Evolutionary conservation across 2,797 vertebrate genomes (phyloP), one percentile per base, ranked within the genome.

Genomic region (Rhinoraja longicauda): DNA sequence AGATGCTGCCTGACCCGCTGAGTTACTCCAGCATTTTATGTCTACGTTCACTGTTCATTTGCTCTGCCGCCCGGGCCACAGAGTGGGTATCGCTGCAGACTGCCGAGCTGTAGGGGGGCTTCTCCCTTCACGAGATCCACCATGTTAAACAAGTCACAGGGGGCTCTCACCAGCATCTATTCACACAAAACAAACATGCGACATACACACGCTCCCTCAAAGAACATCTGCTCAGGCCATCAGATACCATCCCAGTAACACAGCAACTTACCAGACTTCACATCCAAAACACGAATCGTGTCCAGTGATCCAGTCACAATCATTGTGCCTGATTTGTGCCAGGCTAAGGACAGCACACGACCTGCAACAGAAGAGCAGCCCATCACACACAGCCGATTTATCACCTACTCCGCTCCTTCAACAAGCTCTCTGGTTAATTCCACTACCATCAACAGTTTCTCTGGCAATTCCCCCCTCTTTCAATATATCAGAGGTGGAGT

Each of bases 291-390:
- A 0, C 94, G 95, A 94, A 99, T 95, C 94, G 95, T 94, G 90
- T 98, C 97, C 32, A 98, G 95, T 96, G 97, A 98, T 29, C 99
- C 98, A 0, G 97, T 97, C 0, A 95, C 98, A 9, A 99, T 96
- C 94, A 94, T 96, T 7, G 95, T 93, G 59, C 95, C 98, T 0
- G 96, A 97, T 0, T 97, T 97, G 93, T 98, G 97, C 99, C 99
- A 99, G 92, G 97, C 97, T 36, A 99, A 95, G 93, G 97, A 98
- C 29, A 99, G 93, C 91, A 99, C 94, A 0, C 98, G 98, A 92
- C 97, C 98, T 99, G 93, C 0, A 10, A 82, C 94, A 13, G 84
- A 90, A 59, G 75, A 26, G 90, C 21, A 92, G 7, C 4, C 70
- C 67, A 73, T 73, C 39, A 92, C 21, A 45, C 91, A 72, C 21